These are phyloP conservation scores for Acromyrmex echinatior DNA, from an alignment of 1,140 invertebrate genomes.

Conservation along the genomic window DNA sequence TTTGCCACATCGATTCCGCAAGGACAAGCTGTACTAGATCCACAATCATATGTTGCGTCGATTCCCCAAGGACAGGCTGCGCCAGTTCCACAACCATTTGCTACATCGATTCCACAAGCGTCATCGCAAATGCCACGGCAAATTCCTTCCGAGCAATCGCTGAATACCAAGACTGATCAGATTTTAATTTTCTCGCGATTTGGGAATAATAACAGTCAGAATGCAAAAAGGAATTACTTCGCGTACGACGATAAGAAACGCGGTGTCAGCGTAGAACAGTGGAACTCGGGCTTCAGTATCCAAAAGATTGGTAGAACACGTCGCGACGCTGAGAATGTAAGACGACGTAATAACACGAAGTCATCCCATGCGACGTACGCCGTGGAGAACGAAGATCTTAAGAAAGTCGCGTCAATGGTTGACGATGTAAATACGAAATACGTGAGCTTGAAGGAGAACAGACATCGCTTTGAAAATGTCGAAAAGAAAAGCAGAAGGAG, in stretches of 20 bases:
- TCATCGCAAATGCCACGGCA: neutral
- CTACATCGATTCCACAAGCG: neutral
- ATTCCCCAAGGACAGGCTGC: neutral
- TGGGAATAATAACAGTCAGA: conserved; percentile 16
- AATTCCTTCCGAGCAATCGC: neutral
- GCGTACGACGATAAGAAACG: conserved; percentile 73
- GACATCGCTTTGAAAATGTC: conserved; percentile 56
- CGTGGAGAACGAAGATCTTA: neutral
- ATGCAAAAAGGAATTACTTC: conserved; percentile 68
- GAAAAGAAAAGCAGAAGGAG: neutral
- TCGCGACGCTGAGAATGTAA: neutral
- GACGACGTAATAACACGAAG: neutral
- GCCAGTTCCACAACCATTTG: neutral
- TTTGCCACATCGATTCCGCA: neutral
- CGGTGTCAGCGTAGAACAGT: conserved; percentile 79
- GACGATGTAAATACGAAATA: neutral
- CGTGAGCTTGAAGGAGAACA: conserved; percentile 63
- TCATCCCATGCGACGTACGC: neutral
- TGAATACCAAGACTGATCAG: neutral
- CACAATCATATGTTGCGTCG: neutral
- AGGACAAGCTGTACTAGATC: neutral
- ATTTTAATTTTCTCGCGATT: conserved; percentile 66
- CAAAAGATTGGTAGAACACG: conserved; percentile 49
- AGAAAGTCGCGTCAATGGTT: neutral
- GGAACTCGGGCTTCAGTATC: conserved; percentile 79